Percentiles rank a stretch among this genome's conserved stretches.
Conservation (phyloP, 2,113 vertebrate species). For the Pleuronectes platessa region DNA sequence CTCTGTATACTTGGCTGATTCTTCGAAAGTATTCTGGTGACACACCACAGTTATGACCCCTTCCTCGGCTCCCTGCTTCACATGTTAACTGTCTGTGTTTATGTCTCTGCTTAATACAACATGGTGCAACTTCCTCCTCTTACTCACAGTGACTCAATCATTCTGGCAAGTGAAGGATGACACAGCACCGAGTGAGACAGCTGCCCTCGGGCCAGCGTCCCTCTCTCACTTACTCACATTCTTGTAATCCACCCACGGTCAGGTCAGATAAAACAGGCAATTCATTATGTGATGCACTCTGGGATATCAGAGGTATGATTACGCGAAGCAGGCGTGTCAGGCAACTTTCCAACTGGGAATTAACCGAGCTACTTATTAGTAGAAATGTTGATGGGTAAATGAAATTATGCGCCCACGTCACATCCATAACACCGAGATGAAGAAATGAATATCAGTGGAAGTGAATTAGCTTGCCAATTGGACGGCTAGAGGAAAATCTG, state of each 20-base stretch:
- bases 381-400: background rate
- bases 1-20: background rate
- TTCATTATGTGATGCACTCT: constrained; percentile 5
- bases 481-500: background rate
- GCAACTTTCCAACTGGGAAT: constrained; percentile 2
- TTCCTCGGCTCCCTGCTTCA: background rate
- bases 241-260: background rate
- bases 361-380: background rate
- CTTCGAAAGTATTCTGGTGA: constrained; percentile 2
- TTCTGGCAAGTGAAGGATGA: constrained; percentile 3
- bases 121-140: constrained; percentile 31
- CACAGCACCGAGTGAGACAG: constrained; percentile 13
- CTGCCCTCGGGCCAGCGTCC: background rate
- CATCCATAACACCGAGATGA: constrained; percentile 20
- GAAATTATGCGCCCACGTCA: background rate
- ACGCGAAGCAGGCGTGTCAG: background rate
- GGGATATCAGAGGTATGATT: background rate
- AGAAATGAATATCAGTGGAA: background rate
- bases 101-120: background rate
- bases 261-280: background rate
- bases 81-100: background rate
- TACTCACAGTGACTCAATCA: constrained; percentile 22
- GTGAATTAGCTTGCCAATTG: background rate
- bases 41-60: background rate
- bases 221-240: background rate